Evolutionary conservation across 1,140 invertebrate genomes (phyloP), one percentile per base, ranked within the genome.

Genomic region (Meloidogyne hapla): DNA sequence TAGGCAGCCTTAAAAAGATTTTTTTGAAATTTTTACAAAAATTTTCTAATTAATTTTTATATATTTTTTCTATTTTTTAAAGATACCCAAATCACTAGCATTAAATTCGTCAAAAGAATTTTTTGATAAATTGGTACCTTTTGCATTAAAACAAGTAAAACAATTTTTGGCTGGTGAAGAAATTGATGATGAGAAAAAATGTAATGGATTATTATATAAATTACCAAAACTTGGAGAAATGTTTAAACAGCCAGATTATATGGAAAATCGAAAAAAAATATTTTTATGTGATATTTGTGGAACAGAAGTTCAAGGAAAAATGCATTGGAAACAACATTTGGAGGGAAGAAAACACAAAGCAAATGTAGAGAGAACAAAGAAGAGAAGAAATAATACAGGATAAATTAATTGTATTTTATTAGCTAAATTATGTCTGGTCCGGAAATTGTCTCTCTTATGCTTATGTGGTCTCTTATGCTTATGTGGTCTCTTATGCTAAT

Each of bases 311-410:
- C 56, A 65, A 21, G 70, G 69, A 18, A 42, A 68, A n/a, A 26
- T 40, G 18, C 48, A 65, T 38, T 79, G 78, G 77, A 40, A 79
- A 45, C 18, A 26, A n/a, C 78, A 79, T 66, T 65, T 78, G 62
- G 64, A 67, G 56, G 78, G 78, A 28, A 80, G 62, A 75, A 80
- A 76, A 61, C 78, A 79, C 92, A 87, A 38, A 63, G 64, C 1
- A 6, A 33, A 40, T 26, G 15, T 64, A 12, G 42, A 61, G 8
- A 56, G n/a, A 56, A 56, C 2, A n/a, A 56, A 56, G n/a, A 56
- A 56, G 18, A 56, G 48, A 56, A 56, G 5, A 9, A n/a, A n/a
- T n/a, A n/a, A 8, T 56, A 21, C 5, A 56, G n/a, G 48, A 56
- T n/a, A 56, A 21, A 42, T n/a, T n/a, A n/a, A n/a, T n/a, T n/a